Base-by-base conservation (phyloP, 2,888 invertebrate species). In the Charanyca ferruginea region DNA sequence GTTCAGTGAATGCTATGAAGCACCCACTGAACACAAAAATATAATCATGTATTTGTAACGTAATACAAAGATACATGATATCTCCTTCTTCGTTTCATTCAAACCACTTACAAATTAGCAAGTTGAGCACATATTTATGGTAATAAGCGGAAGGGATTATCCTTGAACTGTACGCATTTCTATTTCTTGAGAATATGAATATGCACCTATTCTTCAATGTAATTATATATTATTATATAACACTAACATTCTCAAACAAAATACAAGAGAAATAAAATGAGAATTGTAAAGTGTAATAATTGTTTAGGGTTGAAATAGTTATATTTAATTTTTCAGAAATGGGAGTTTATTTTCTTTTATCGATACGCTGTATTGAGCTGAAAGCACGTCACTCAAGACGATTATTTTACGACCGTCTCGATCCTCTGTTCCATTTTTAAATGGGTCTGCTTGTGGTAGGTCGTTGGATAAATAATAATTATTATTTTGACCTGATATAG, bases 371-470 rank as follows among this genome's bases (percentile, higher is more conserved):
- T 69, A 48, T 54, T 49, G 38, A 16, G 20, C 52, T 61, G 41
- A 32, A 22, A 63, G 77, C 64, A 82, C 94, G 83, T 89, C 92
- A 89, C 92, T 94, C 54, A 79, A 79, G 73, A 80, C 84, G 86
- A 88, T 85, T 83, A 63, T 91, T 95, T 95, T 94, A 95, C 93
- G 94, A 94, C 68, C 92, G 92, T 92, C 91, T 91, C 91, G 89
- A 88, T 87, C 87, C 89, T 83, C 91, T 89, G 92, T 92, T 93
- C 92, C 94, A 93, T 93, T 94, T 94, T 92, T 87, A 93, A 94
- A 93, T 92, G 89, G 91, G 90, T 91, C 87, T 88, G 85, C 87
- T 93, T 94, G 93, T 90, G 93, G 93, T 94, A 95, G 94, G 94
- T 94, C 93, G 90, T 85, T 85, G 86, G 85, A 86, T 89, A 87